A percentile compares a stretch with the other conserved stretches of the same genome.
Conservation (phyloP, 2,113 vertebrate species). For the Nerophis lumbriciformis region DNA sequence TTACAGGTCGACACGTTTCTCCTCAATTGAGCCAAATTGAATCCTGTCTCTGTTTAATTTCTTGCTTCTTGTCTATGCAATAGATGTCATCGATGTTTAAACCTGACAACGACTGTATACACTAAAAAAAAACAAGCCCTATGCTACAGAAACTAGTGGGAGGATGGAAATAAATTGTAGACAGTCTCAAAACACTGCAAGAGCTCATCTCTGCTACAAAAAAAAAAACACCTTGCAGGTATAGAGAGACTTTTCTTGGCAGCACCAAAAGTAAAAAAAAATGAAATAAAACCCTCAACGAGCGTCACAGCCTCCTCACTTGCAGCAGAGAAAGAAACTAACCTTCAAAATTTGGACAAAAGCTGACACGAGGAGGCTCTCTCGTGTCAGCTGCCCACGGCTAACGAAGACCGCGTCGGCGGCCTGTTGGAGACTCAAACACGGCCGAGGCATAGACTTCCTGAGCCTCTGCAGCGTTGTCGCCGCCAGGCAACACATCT, state of each 20-base stretch:
- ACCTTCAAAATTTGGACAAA: constrained; percentile 31
- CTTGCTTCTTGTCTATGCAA: no score
- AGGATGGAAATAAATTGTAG: no score
- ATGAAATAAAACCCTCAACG: no score
- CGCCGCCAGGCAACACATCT: constrained; percentile 22
- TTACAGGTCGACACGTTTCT: no score
- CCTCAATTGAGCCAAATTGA: no score
- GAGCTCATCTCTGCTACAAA: constrained; percentile 11
- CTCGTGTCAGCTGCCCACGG: no score
- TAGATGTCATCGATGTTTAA: no score
- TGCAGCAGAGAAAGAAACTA: background rate
- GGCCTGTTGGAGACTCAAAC: constrained; percentile 24
- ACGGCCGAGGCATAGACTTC: constrained; percentile 20
- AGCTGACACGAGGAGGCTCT: background rate
- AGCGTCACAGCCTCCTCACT: background rate
- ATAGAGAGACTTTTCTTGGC: constrained; percentile 6
- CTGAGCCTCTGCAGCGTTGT: constrained; percentile 7
- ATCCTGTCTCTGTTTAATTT: no score
- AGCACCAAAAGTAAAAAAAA: background rate
- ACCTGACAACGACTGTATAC: no score
- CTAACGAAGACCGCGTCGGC: background rate
- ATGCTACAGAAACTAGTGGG: no score
- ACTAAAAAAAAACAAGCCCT: no score
- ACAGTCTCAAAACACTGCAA: no score
- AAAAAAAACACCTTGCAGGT: constrained; percentile 32